Evolutionary conservation across 2,797 vertebrate species (phyloP).

Genomic region (Sebastes taczanowskii): DNA sequence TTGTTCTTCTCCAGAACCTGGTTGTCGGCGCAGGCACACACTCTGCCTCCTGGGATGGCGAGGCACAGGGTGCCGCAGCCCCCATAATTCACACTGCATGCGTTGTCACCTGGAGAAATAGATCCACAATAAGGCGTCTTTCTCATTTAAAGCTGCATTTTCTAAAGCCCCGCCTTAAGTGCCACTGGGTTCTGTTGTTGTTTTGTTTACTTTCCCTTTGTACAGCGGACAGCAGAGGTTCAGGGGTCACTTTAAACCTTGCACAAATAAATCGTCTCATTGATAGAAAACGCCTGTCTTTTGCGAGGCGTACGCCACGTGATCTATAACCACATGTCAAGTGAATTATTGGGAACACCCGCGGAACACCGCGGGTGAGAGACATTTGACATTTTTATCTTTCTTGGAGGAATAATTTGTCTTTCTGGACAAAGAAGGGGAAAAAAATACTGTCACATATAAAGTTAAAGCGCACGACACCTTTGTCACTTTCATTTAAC

Average conservation of each 20-base stretch:
- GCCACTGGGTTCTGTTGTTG: conserved; percentile 5
- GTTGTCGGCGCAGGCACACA: conserved; percentile 98
- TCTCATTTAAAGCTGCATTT: conserved; percentile 57
- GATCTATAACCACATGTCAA: conserved; percentile 61
- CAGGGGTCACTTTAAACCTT: conserved; percentile 15
- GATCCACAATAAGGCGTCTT: conserved; percentile 63
- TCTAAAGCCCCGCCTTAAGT: conserved; percentile 32
- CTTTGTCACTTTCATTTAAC: conserved; percentile 79
- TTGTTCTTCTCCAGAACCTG: conserved; percentile 95
- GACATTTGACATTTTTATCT: conserved; percentile 77
- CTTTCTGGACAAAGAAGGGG: conserved; percentile 68
- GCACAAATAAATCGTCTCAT: conserved; percentile 41
- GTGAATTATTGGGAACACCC: conserved; percentile 72
- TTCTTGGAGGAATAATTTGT: conserved; percentile 69
- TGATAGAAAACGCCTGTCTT: conserved; percentile 51
- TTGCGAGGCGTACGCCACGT: conserved; percentile 22
- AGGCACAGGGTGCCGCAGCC: conserved; percentile 95
- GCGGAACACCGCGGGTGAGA: conserved; percentile 50
- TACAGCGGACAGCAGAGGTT: not conserved
- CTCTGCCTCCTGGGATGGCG: conserved; percentile 93
- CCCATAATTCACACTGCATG: conserved; percentile 95
- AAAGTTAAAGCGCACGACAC: conserved; percentile 72
- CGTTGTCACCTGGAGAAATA: conserved; percentile 91
- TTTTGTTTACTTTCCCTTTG: conserved; percentile 33
- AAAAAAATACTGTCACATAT: conserved; percentile 61